A percentile compares a stretch with the other conserved stretches of the same genome.
These are phyloP conservation scores for Pocillopora verrucosa DNA, from an alignment of 64 coral and sea anemone species.

Conservation along the genomic window DNA sequence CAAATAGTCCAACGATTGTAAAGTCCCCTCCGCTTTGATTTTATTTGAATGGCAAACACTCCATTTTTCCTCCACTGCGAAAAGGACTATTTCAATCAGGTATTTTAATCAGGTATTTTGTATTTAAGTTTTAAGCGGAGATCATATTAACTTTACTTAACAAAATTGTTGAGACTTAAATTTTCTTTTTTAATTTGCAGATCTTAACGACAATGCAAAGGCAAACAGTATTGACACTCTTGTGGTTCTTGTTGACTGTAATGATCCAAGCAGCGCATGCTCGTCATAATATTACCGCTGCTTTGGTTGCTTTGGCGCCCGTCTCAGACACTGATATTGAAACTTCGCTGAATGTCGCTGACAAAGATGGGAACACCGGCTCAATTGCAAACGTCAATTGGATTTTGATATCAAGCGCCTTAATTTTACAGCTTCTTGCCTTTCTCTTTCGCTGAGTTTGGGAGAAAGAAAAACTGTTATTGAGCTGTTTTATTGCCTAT, in stretches of 20 bases:
- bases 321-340: slow-evolving; percentile 46
- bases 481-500: no score
- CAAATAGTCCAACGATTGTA: neutral
- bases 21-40: no score
- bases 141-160: no score
- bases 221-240: neutral
- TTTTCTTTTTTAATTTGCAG: neutral
- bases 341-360: slow-evolving; percentile 14
- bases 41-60: no score
- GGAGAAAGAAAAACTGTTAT: neutral
- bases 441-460: neutral
- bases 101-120: no score
- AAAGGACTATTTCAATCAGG: no score
- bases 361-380: slow-evolving; percentile 1
- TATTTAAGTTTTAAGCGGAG: no score
- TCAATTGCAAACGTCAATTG: slow-evolving; percentile 5
- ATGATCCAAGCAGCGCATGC: slow-evolving; percentile 4
- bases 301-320: slow-evolving; percentile 69
- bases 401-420: slow-evolving; percentile 12
- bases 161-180: no score
- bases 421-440: neutral
- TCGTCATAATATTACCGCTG: slow-evolving; percentile 78
- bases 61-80: no score
- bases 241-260: slow-evolving; percentile 2
- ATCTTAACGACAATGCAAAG: neutral